Base-by-base conservation (phyloP, 1,140 invertebrate genomes). In the Rhyacophila brunnea region DNA sequence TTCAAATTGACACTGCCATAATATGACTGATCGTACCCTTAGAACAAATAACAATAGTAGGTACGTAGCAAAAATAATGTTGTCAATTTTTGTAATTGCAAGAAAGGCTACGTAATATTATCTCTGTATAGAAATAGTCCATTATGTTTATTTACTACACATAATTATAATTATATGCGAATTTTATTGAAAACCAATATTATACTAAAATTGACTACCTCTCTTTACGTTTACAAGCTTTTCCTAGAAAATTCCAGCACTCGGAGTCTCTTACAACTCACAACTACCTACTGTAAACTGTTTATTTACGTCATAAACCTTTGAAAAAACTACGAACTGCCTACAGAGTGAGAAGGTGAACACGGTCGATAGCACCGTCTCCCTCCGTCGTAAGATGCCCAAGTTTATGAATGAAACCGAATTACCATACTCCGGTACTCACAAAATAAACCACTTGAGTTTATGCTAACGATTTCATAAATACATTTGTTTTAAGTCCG, bases 381-480 rank as follows among this genome's bases (percentile, higher is more conserved):
- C 18, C 44, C 23, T 28, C 23, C 23, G 23, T 9, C 23, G 23
- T 28, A 28, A 28, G 23, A 28, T 53, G 45, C 36, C 7, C 57
- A 40, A 59, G 57, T 59, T 59, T 59, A 59, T 59, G 57, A 59
- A 59, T 59, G 57, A 59, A 59, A 59, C 49, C 28, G 44, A 59
- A 59, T 59, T 59, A 52, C 51, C 57, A 59, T 59, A 59, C 57
- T 59, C 57, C 42, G 36, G 28, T 46, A 40, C 47, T 38, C 42
- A 43, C 57, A 50, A 50, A 59, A 59, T 59, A 59, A 59, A 59
- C 57, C 57, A 44, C 57, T 52, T 52, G 57, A 59, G 43, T 59
- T 59, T 59, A 59, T 59, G 57, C 57, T 59, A 59, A 59, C 57
- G 57, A 59, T 59, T 59, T 59, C 57, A 59, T 59, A 59, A 59